Base-by-base conservation (phyloP, 2,797 vertebrate species). In the Xenopus petersii region DNA sequence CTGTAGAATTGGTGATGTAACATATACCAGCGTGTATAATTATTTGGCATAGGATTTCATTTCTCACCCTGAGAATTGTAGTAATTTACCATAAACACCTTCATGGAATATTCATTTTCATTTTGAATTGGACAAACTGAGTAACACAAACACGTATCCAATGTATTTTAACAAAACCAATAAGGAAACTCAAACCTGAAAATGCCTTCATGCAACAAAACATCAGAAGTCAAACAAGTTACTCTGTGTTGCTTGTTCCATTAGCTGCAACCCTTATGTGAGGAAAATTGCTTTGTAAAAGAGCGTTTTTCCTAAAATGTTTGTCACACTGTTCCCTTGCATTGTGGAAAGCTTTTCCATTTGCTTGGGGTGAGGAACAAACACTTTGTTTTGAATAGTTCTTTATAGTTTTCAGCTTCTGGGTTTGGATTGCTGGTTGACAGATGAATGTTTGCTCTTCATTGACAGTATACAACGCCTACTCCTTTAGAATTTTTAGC, bases 381-480 rank as follows among this genome's bases (percentile, higher is more conserved):
- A 55, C 30, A 26, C n/a, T n/a, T 61, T 10, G n/a, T 7, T 63
- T 16, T 58, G 4, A 63, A 71, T 49, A 61, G 21, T 67, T 30
- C 0, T 60, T 51, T 10, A 4, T 33, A 21, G 11, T 78, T 63
- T 54, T 65, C 75, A 36, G 60, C 6, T 68, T 71, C 74, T 10
- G 49, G 16, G 78, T 13, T 75, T 66, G 7, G 10, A 17, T 63
- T 67, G 70, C 62, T 60, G 13, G 83, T 51, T 86, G 81, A 81
- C 81, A 82, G 72, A 15, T 67, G 75, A 85, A 77, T 82, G 81
- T 80, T 77, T 77, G 59, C 66, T 21, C 61, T 67, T 74, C 79
- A 56, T 73, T 0, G 13, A 0, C 10, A n/a, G 13, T 74, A 67
- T 72, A 36, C 74, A 58, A 51, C 82, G 46, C 70, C 58, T 71